Conservation (phyloP, 2,888 invertebrate species). For the Hoplodrina blanda region DNA sequence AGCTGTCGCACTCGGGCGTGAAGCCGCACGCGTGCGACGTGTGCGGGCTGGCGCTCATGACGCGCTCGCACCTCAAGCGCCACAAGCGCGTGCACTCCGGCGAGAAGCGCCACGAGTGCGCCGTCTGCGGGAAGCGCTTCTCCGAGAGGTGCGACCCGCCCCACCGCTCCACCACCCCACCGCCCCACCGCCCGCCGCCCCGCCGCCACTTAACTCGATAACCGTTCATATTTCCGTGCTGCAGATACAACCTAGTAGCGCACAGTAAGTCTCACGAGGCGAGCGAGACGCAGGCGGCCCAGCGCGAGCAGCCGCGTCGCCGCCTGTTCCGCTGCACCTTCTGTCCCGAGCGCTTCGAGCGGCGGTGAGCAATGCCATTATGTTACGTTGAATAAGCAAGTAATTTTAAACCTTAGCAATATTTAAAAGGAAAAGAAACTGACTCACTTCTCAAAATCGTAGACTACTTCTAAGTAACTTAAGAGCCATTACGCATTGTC, state of each 20-base stretch:
- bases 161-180: too few relatives aligned
- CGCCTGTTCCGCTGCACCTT: conserved; percentile 85
- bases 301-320: conserved; percentile 67
- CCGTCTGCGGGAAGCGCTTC: conserved; percentile 91
- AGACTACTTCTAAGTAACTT: too few relatives aligned
- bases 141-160: conserved; percentile 84
- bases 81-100: conserved; percentile 93
- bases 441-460: too few relatives aligned
- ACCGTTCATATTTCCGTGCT: neutral
- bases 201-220: neutral
- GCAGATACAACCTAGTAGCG: conserved; percentile 86
- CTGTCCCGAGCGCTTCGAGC: conserved; percentile 86
- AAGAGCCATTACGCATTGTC: too few relatives aligned
- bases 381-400: too few relatives aligned
- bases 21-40: conserved; percentile 91
- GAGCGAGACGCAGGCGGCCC: conserved; percentile 37
- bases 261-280: conserved; percentile 84
- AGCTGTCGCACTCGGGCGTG: conserved; percentile 91
- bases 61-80: conserved; percentile 92
- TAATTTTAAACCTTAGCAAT: too few relatives aligned
- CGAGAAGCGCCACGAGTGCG: conserved; percentile 91
- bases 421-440: too few relatives aligned
- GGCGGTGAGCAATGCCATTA: conserved; percentile 67
- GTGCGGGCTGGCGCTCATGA: conserved; percentile 91
- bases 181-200: too few relatives aligned